Base-by-base conservation (phyloP, 2,888 invertebrate genomes). In the Apodemia hepburni region DNA sequence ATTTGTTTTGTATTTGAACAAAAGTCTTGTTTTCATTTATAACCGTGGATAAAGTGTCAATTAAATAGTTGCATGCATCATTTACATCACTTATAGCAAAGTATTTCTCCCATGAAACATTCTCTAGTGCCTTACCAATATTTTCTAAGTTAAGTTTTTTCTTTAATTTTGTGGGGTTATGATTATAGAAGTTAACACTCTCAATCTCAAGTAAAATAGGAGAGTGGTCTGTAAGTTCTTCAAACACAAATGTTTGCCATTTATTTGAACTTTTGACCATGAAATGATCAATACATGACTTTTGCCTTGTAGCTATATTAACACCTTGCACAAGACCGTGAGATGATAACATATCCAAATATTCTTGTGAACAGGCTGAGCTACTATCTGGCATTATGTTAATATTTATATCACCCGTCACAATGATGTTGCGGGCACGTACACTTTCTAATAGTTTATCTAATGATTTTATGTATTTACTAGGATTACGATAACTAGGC, bases 271-370 rank as follows among this genome's bases (percentile, higher is more conserved):
- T 60, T 45, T 63, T 66, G 18, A 66, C 57, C 66, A 66, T 66
- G 29, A 66, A 64, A 22, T 65, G 64, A 35, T 65, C 64, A 11
- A 64, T 35, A 49, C 64, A 66, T 27, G 66, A 49, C 5, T 64
- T 60, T 59, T 49, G 57, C 38, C 64, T 64, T 18, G 64, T 66
- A 6, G 64, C 63, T 29, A 45, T 51, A 38, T 60, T 38, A 47
- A 66, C 38, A 33, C 63, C 64, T 45, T 64, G 64, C 15, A 22
- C 33, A 22, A 22, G 58, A 11, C 64, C 66, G 58, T 62, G 35
- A 15, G 18, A 59, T 18, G 66, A 64, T 47, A 64, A 60, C 22
- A 66, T 27, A 22, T 64, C 59, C 22, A 51, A 51, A 51, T 51
- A 22, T 51, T 51, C 51, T 2, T 51, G 51, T 51, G 51, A 18